Percentiles rank a stretch among this genome's conserved stretches.
Conservation (phyloP, 1,140 invertebrate species). For the Eumaeus atala region DNA sequence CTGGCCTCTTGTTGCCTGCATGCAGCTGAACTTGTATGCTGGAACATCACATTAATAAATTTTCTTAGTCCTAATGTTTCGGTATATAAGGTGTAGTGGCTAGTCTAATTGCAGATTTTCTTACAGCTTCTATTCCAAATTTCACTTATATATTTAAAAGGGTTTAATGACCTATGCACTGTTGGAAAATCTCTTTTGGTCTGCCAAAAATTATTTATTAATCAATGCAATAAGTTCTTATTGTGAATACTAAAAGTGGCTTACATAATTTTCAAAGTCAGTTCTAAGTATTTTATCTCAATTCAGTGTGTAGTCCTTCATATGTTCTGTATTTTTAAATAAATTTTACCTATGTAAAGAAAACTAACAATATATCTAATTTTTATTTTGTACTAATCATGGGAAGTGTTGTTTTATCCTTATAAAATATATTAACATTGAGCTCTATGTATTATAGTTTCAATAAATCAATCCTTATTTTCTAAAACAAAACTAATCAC, state of each 20-base stretch:
- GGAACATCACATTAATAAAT: conserved; percentile 67
- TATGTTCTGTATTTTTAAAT: conserved; percentile 75
- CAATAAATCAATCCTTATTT: conserved; percentile 41
- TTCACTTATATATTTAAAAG: conserved; percentile 66
- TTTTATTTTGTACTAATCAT: conserved; percentile 76
- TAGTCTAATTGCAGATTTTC: conserved; percentile 74
- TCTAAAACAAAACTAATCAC: background rate
- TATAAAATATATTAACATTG: conserved; percentile 76
- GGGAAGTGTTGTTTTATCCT: conserved; percentile 76
- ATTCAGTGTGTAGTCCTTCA: conserved; percentile 73
- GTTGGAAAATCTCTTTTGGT: conserved; percentile 74
- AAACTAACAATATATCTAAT: conserved; percentile 76
- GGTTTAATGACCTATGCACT: conserved; percentile 69
- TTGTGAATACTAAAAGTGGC: conserved; percentile 71
- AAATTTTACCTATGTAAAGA: conserved; percentile 73
- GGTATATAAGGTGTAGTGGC: conserved; percentile 71
- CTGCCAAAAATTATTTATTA: conserved; percentile 67
- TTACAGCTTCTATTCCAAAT: conserved; percentile 73
- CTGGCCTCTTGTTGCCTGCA: conserved; percentile 64
- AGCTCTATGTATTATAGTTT: conserved; percentile 74
- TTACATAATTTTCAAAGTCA: conserved; percentile 70
- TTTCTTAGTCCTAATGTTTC: conserved; percentile 71
- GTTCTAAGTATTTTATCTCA: conserved; percentile 73
- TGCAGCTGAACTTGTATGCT: conserved; percentile 69
- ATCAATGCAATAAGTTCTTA: conserved; percentile 68